These are phyloP conservation scores for Haplotaxodon microlepis DNA, from an alignment of 2,113 vertebrate genomes.

Conservation along the genomic window DNA sequence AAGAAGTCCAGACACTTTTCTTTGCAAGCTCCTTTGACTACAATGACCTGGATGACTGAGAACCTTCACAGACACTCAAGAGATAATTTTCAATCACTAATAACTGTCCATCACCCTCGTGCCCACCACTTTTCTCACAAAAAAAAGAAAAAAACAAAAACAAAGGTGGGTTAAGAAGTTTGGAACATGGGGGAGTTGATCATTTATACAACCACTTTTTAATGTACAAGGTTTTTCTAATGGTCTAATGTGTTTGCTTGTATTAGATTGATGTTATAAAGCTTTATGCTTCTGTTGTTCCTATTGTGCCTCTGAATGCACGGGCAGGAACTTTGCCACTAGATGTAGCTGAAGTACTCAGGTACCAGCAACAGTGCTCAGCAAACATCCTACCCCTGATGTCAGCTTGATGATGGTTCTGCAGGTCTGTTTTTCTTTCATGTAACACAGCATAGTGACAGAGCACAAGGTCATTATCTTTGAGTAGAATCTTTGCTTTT, in stretches of 20 bases:
- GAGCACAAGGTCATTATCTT: neutral
- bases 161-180: neutral
- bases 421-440: neutral
- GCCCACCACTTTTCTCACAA: neutral
- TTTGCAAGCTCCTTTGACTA: neutral
- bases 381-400: neutral
- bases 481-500: neutral
- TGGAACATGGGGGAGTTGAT: neutral
- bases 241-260: neutral
- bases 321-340: conserved; percentile 56
- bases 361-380: conserved; percentile 21
- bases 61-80: neutral
- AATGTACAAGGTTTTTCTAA: neutral
- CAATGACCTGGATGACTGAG: neutral
- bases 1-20: neutral
- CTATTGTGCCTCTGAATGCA: neutral
- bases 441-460: neutral
- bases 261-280: neutral
- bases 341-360: conserved; percentile 75
- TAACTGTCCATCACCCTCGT: neutral
- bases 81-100: neutral
- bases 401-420: neutral
- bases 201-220: neutral
- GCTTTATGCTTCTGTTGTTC: neutral
- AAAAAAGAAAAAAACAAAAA: neutral